Base-by-base conservation (phyloP, 1,140 invertebrate genomes). In the Epicauta chinensis region DNA sequence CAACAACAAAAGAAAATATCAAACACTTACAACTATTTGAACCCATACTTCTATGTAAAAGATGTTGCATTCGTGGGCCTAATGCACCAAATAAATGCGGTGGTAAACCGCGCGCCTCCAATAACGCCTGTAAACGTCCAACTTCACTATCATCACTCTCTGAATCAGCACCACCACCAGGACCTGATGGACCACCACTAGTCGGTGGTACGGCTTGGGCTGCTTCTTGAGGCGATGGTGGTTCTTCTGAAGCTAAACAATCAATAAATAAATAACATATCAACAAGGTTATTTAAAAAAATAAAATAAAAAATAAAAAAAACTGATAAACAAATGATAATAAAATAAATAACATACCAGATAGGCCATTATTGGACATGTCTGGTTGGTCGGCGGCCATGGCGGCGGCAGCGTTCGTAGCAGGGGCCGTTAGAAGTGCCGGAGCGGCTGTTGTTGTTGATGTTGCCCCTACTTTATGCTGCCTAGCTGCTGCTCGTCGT, bases 31-130 rank as follows among this genome's bases (percentile, higher is more conserved):
- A 85, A 34, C 83, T 87, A 66, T 82, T 88, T 15, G 84, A 84
- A 5, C 88, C 89, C 80, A 97, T 95, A 52, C 91, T 95, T 47
- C 93, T 77, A 68, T 97, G 93, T 35, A 98, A 75, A 15, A 99
- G 77, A 71, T 98, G 94, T 65, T 98, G 96, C 93, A 99, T 97
- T 34, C 96, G 79, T 31, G 96, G 91, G 5, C 92, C 95, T 17
- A 98, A 77, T 23, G 91, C 90, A 11, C 94, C 93, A 68, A 98
- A 93, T 23, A 98, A 78, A 71, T 97, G 93, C 1, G 94, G 93
- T 7, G 94, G 94, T 57, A 98, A 70, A 7, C 95, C 95, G 64
- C 93, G 79, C 13, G 94, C 89, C 76, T 98, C 95, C 14, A 98
- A 76, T 44, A 97, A 73, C 11, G 92, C 92, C 73, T 93, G 91